Evolutionary conservation across 2,797 vertebrate genomes (phyloP).

Genomic region (Podarcis lilfordi): DNA sequence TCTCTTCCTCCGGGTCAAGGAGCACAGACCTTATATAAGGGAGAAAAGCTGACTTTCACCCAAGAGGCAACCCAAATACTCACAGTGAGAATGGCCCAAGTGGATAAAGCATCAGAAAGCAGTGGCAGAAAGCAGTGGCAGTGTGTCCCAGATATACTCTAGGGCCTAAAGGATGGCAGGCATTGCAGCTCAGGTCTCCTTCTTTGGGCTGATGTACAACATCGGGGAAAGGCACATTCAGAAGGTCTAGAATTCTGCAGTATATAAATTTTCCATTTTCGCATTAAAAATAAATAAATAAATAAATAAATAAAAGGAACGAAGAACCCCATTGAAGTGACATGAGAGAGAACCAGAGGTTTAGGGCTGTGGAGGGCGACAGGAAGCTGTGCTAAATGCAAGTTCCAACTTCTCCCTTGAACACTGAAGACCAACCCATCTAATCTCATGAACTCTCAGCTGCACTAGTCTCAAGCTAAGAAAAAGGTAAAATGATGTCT

Average conservation of each 20-base stretch:
- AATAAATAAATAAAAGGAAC: background rate
- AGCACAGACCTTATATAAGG: background rate
- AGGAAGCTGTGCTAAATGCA: background rate
- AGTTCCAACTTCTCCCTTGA: background rate
- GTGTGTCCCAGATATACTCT: background rate
- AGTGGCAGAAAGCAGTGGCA: background rate
- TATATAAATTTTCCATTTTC: background rate
- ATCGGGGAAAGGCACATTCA: slow-evolving; percentile 23
- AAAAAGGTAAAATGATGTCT: background rate
- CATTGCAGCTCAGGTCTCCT: background rate
- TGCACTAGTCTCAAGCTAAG: background rate
- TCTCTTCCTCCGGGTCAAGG: background rate
- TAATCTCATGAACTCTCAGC: background rate
- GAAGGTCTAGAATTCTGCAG: slow-evolving; percentile 16
- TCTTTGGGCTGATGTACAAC: slow-evolving; percentile 8
- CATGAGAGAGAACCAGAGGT: background rate
- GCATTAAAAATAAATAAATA: background rate
- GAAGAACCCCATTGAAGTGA: background rate
- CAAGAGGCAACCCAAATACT: slow-evolving; percentile 5
- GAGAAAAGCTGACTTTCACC: background rate
- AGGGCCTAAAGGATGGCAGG: background rate
- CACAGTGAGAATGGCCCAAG: slow-evolving; percentile 14
- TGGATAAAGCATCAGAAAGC: slow-evolving; percentile 9
- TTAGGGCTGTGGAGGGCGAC: background rate
- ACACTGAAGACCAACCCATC: background rate